These are phyloP conservation scores for Bradypodion ventrale DNA, from an alignment of 2,797 vertebrate species.

Conservation along the genomic window DNA sequence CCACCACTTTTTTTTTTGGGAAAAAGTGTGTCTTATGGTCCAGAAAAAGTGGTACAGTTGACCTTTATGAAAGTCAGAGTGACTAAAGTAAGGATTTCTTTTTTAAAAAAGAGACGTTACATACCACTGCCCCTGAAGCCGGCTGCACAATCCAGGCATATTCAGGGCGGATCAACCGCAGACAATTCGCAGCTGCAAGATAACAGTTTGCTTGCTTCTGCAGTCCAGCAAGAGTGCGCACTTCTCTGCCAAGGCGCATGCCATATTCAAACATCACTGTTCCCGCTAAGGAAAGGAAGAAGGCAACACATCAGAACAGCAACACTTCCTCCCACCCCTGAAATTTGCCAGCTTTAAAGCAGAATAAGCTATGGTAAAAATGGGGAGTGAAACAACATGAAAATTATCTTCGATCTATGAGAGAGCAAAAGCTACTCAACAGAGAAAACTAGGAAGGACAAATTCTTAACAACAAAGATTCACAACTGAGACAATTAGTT, in stretches of 20 bases:
- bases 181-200: constrained; percentile 90
- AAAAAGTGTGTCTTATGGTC: too few relatives aligned
- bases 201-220: constrained; percentile 95
- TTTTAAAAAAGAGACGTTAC: not conserved
- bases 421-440: not conserved
- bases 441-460: not conserved
- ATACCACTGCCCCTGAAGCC: constrained; percentile 81
- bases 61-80: not conserved
- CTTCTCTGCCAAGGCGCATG: constrained; percentile 91
- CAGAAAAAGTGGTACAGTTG: too few relatives aligned
- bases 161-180: constrained; percentile 88
- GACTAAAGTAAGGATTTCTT: not conserved
- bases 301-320: not conserved
- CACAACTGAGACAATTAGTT: not conserved
- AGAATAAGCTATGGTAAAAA: not conserved
- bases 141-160: constrained; percentile 97
- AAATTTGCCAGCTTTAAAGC: not conserved
- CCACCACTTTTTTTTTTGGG: too few relatives aligned
- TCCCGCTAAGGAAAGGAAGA: constrained; percentile 78
- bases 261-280: constrained; percentile 95
- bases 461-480: not conserved
- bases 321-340: not conserved
- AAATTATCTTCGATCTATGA: not conserved
- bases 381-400: not conserved
- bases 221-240: constrained; percentile 85